Percentiles rank a stretch among this genome's conserved stretches.
phyloP scores from a whole-genome alignment of 2,113 vertebrate species.

The Pelmatolapia mariae region DNA sequence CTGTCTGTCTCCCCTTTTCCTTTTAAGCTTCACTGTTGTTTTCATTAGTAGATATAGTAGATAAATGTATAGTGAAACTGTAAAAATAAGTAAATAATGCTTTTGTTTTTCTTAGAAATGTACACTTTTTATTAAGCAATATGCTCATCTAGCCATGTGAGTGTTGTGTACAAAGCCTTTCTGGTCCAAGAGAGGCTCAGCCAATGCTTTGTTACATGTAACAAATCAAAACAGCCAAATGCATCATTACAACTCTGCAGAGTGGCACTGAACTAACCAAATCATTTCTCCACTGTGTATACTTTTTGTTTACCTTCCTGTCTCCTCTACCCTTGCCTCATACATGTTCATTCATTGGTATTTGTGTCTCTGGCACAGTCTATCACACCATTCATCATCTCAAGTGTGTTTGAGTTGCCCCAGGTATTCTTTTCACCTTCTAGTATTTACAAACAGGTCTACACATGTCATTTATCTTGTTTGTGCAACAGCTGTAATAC shows the following conservation, averaged over 20 bases:
- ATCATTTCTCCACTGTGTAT: neutral
- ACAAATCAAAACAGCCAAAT: neutral
- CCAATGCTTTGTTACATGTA: neutral
- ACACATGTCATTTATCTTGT: conserved; percentile 64
- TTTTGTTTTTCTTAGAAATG: neutral
- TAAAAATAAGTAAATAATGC: neutral
- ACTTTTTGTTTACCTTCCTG: neutral
- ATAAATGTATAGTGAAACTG: neutral
- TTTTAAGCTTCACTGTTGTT: neutral
- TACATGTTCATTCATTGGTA: conserved; percentile 22
- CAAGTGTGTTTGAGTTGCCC: conserved; percentile 18
- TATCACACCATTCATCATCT: conserved; percentile 42
- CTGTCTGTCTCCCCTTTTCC: neutral
- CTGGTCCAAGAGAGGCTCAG: neutral
- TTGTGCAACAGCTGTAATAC: conserved; percentile 48
- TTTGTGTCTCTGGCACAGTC: neutral
- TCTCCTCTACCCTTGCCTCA: neutral
- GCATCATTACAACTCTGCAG: neutral
- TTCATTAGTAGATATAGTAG: neutral
- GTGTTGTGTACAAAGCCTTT: fast-evolving
- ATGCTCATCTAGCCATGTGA: neutral
- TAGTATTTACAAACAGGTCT: conserved; percentile 50
- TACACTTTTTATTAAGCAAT: neutral
- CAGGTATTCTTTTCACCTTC: conserved; percentile 30
- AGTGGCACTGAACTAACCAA: neutral